Percentiles rank a stretch among this genome's conserved stretches.
These are phyloP conservation scores for Tillus elongatus DNA, from an alignment of 2,888 invertebrate genomes.

Conservation along the genomic window DNA sequence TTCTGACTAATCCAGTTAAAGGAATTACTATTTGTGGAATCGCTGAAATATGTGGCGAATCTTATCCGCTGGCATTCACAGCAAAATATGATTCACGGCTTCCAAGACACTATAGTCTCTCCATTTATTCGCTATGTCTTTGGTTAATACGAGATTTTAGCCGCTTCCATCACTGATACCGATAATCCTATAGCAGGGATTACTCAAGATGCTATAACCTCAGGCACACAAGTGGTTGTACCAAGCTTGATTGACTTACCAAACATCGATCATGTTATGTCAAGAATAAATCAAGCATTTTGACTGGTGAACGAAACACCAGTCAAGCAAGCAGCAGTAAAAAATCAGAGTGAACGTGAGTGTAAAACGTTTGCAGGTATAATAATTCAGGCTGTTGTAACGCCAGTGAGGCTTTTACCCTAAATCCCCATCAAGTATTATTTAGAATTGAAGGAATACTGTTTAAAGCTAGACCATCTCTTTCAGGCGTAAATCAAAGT, in stretches of 20 bases:
- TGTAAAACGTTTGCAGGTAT: constrained; percentile 4
- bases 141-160: constrained; percentile 4
- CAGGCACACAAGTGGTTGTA: not conserved
- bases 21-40: not conserved
- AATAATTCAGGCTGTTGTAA: constrained; percentile 5
- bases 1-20: no score
- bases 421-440: no score
- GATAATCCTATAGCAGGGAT: constrained; percentile 4
- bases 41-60: not conserved
- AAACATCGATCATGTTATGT: constrained; percentile 1
- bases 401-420: constrained; percentile 4
- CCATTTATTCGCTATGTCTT: no score
- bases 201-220: not conserved
- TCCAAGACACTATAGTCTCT: no score
- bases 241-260: constrained; percentile 1
- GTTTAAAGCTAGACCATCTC: no score
- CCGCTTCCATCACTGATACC: constrained; percentile 6
- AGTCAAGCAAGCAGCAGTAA: no score
- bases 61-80: constrained; percentile 1
- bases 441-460: no score
- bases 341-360: constrained; percentile 4
- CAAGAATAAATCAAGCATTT: not conserved
- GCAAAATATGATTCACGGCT: not conserved
- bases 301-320: not conserved
- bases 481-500: no score